Conservation (phyloP, 2,888 invertebrate species). For the Ichneumoninae sp. region DNA sequence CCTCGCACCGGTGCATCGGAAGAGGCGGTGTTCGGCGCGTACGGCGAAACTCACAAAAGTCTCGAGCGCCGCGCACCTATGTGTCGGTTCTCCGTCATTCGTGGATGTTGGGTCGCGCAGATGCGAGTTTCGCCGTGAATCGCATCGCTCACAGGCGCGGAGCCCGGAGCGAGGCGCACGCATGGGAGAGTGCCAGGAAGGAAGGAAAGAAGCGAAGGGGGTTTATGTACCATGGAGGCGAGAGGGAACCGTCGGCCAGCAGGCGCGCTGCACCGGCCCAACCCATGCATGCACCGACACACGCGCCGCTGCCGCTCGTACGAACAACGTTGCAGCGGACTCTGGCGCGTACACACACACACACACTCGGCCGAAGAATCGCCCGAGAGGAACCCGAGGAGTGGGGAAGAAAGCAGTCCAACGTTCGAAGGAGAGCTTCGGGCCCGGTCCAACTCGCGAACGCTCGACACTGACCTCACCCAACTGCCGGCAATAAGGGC, state of each 20-base stretch:
- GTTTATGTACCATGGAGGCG: slow-evolving; percentile 46
- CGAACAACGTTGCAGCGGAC: background rate
- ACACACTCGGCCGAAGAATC: slow-evolving; percentile 48
- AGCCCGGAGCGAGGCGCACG: slow-evolving; percentile 29
- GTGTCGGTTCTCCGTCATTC: slow-evolving; percentile 39
- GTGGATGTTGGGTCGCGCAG: slow-evolving; percentile 64
- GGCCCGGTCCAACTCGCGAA: slow-evolving; percentile 83
- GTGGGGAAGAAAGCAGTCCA: slow-evolving; percentile 63
- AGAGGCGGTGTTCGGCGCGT: background rate
- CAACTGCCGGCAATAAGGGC: slow-evolving; percentile 78
- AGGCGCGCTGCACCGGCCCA: slow-evolving; percentile 65
- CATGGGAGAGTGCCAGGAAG: slow-evolving; percentile 51
- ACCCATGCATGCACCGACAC: slow-evolving; percentile 35
- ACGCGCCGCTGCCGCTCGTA: slow-evolving; percentile 6
- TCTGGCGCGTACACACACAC: background rate
- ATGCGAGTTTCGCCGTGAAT: slow-evolving; percentile 61
- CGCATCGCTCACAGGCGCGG: slow-evolving; percentile 62
- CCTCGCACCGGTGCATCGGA: slow-evolving; percentile 42
- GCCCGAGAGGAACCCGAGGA: background rate
- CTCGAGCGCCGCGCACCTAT: slow-evolving; percentile 20
- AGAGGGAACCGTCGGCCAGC: slow-evolving; percentile 67
- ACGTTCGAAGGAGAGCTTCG: slow-evolving; percentile 71
- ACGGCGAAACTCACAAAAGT: slow-evolving; percentile 29
- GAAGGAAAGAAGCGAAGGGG: slow-evolving; percentile 58
- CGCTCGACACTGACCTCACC: slow-evolving; percentile 83